Conservation (phyloP, 2,113 vertebrate species). For the Tursiops truncatus region DNA sequence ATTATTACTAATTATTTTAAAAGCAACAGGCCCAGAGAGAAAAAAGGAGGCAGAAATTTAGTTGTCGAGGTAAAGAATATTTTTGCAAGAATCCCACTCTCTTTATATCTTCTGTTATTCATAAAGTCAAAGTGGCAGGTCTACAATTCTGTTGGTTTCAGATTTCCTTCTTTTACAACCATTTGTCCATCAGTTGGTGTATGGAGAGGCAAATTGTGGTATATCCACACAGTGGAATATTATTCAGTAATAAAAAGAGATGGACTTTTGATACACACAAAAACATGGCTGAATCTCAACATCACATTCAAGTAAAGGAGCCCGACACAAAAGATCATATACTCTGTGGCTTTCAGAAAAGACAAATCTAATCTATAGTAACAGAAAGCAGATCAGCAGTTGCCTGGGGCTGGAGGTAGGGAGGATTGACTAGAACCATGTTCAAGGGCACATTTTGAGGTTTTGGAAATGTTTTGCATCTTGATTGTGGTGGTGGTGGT, state of each 20-base stretch:
- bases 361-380: neutral
- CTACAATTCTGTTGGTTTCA: neutral
- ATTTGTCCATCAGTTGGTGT: neutral
- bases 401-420: neutral
- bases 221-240: neutral
- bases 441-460: neutral
- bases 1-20: conserved; percentile 9
- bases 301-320: neutral
- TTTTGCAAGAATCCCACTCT: neutral
- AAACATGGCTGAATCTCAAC: neutral
- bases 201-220: neutral
- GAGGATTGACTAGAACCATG: neutral
- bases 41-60: neutral
- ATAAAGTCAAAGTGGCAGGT: conserved; percentile 1
- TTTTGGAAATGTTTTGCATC: conserved; percentile 25
- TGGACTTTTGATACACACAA: neutral
- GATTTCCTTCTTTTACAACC: neutral
- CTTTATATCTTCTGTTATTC: neutral
- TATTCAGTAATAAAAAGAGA: neutral
- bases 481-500: neutral
- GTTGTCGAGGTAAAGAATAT: conserved; percentile 8
- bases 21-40: neutral
- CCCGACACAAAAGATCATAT: neutral
- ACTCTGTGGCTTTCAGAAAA: conserved; percentile 25
- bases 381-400: neutral